A percentile compares a stretch with the other conserved stretches of the same genome.
phyloP scores from a whole-genome alignment of 2,797 vertebrate species.

The Novumbra hubbsi region DNA sequence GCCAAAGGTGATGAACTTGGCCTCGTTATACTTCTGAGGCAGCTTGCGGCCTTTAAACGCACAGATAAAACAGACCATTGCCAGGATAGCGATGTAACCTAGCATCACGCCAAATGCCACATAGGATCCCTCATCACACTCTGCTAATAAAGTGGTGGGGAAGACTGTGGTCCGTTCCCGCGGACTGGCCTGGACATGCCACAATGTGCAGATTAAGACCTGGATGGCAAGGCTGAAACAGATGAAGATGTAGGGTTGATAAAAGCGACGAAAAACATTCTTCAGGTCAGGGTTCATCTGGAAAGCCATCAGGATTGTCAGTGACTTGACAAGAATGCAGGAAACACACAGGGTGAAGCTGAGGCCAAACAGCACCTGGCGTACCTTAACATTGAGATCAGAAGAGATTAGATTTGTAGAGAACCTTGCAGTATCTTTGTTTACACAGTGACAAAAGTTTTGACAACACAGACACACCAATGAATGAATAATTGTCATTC shows the following conservation, averaged over 20 bases:
- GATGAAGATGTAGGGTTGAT: constrained; percentile 73
- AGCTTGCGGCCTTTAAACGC: constrained; percentile 88
- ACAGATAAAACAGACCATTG: constrained; percentile 83
- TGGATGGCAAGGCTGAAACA: constrained; percentile 75
- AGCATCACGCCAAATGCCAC: constrained; percentile 83
- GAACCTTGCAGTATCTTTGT: neutral
- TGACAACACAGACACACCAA: too few relatives aligned
- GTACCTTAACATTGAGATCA: constrained; percentile 57
- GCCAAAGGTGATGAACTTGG: constrained; percentile 89
- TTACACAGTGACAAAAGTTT: too few relatives aligned
- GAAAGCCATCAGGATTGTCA: constrained; percentile 89
- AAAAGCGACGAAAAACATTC: constrained; percentile 69
- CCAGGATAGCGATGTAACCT: constrained; percentile 79
- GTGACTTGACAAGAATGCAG: constrained; percentile 86
- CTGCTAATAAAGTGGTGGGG: constrained; percentile 69
- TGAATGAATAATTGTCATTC: neutral
- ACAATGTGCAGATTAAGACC: constrained; percentile 73
- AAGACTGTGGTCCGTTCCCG: constrained; percentile 51
- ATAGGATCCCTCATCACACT: constrained; percentile 82
- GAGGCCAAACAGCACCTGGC: constrained; percentile 82
- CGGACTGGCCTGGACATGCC: constrained; percentile 79
- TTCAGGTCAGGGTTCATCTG: constrained; percentile 81
- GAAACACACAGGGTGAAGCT: constrained; percentile 87
- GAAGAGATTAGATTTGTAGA: neutral
- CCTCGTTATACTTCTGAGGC: constrained; percentile 88